phyloP scores from a whole-genome alignment of 2,888 invertebrate genomes.

The Hypolimnas misippus region DNA sequence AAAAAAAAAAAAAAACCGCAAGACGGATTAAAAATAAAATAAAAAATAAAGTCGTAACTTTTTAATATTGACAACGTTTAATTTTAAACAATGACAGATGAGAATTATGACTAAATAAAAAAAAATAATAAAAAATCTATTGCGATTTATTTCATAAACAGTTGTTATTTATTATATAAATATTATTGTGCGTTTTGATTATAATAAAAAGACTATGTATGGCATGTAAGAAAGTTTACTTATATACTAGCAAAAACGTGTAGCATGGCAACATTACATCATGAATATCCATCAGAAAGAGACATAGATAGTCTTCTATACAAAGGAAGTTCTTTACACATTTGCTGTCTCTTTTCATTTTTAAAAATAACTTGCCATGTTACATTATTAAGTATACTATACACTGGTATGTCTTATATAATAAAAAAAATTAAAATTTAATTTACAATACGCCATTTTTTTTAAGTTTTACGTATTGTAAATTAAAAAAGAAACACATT shows the following conservation, averaged over 20 bases:
- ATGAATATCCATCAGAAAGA: neutral
- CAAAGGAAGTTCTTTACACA: neutral
- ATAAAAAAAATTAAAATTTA: slow-evolving; percentile 24
- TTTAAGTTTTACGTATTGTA: slow-evolving; percentile 43
- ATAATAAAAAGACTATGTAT: slow-evolving; percentile 37
- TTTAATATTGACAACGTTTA: slow-evolving; percentile 22
- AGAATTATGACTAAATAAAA: slow-evolving; percentile 23
- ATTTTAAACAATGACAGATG: slow-evolving; percentile 19
- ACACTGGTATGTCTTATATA: slow-evolving; percentile 52
- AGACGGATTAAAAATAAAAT: slow-evolving; percentile 24
- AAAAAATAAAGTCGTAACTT: slow-evolving; percentile 25
- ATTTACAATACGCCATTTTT: slow-evolving; percentile 21
- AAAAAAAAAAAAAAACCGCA: slow-evolving; percentile 5
- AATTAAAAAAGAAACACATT: slow-evolving; percentile 49
- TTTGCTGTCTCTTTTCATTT: slow-evolving; percentile 8
- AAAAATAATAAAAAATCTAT: slow-evolving; percentile 34
- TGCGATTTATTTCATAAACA: slow-evolving; percentile 39
- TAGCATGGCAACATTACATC: slow-evolving; percentile 15
- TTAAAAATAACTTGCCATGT: neutral
- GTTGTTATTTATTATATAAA: slow-evolving; percentile 39
- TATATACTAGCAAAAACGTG: slow-evolving; percentile 20
- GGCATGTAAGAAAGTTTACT: slow-evolving; percentile 38
- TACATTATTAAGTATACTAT: slow-evolving; percentile 42
- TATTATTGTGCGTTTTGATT: slow-evolving; percentile 46
- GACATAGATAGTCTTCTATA: neutral